phyloP scores from a whole-genome alignment of 2,797 vertebrate species.

The Anas capensis region DNA sequence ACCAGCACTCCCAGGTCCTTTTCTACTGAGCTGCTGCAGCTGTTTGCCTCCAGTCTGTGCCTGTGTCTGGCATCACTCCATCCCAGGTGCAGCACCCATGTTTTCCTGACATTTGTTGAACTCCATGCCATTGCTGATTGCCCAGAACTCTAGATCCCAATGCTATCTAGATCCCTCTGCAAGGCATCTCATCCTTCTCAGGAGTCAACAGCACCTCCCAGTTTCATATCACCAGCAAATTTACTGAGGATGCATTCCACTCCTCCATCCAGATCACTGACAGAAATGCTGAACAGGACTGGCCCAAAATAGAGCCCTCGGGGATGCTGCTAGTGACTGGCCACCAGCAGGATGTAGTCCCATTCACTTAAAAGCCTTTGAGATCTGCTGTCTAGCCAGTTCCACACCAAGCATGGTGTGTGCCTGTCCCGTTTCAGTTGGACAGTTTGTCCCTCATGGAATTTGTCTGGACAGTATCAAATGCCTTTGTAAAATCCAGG shows the following conservation, averaged over 20 bases:
- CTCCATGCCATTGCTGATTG: neutral
- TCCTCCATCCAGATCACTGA: neutral
- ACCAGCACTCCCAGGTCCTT: neutral
- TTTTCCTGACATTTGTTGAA: neutral
- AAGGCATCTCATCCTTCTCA: neutral
- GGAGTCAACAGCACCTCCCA: neutral
- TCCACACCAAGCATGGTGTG: neutral
- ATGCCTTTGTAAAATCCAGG: neutral
- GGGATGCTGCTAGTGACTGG: neutral
- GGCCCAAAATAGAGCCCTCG: neutral
- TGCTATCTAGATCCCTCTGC: neutral
- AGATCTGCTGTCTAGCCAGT: neutral
- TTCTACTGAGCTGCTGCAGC: neutral
- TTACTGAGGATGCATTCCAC: neutral
- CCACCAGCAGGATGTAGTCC: neutral
- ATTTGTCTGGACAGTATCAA: neutral
- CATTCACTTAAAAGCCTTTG: neutral
- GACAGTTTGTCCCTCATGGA: neutral
- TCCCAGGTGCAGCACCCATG: neutral
- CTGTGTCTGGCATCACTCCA: neutral
- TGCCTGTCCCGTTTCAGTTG: neutral
- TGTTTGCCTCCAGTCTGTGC: neutral
- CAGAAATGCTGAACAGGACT: neutral
- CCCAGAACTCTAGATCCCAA: neutral
- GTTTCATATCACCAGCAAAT: neutral